phyloP scores from a whole-genome alignment of 1,140 invertebrate genomes.

The Sogatella furcifera region DNA sequence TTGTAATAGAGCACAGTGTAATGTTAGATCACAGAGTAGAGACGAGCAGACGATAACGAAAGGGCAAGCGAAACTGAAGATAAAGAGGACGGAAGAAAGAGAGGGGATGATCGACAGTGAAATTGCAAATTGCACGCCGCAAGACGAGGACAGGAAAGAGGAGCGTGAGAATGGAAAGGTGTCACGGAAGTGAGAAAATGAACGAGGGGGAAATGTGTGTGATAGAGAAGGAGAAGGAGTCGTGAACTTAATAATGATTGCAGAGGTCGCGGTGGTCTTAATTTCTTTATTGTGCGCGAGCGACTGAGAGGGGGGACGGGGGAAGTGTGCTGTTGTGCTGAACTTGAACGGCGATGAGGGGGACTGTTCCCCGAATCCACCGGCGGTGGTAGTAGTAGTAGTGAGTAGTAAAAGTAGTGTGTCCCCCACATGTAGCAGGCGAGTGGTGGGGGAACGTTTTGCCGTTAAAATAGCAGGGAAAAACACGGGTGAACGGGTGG shows the following conservation, averaged over 20 bases:
- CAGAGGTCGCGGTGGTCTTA: no score
- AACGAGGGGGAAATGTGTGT: not conserved
- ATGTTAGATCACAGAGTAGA: not conserved
- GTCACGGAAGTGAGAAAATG: not conserved
- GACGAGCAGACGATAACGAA: no score
- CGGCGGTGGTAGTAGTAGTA: no score
- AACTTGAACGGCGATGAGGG: conserved; percentile 20
- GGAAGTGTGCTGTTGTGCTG: conserved; percentile 17
- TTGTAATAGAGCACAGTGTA: not conserved
- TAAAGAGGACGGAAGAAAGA: conserved; percentile 4
- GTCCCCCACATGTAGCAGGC: no score
- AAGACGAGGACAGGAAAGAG: conserved; percentile 9
- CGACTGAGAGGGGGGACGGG: conserved; percentile 7
- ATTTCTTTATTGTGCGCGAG: not conserved
- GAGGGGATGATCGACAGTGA: conserved; percentile 4
- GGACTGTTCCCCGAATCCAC: no score
- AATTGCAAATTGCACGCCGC: conserved; percentile 12
- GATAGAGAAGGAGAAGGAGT: not conserved
- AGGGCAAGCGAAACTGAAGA: not conserved
- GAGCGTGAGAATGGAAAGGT: conserved; percentile 6
- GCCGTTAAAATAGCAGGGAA: no score
- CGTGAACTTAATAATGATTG: not conserved
- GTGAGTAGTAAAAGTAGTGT: no score
- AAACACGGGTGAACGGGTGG: no score
- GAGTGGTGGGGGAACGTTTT: no score